A percentile compares a stretch with the other conserved stretches of the same genome.
Evolutionary conservation across 2,113 vertebrate genomes (phyloP).

Genomic region (Tinamus guttatus): DNA sequence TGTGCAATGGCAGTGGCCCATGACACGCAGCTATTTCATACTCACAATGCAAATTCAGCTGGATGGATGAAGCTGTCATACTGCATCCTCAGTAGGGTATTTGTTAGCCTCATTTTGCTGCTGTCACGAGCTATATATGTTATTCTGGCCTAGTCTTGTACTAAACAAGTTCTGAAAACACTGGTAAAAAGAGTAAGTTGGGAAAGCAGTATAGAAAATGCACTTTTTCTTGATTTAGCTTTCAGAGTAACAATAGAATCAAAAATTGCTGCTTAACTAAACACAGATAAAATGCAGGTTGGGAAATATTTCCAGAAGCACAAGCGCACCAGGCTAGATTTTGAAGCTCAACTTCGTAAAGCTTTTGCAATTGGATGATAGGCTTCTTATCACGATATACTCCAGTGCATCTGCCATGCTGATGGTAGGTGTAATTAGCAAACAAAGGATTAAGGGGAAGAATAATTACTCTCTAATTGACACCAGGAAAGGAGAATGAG

Average conservation of each 20-base stretch:
- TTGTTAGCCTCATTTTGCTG: slow-evolving; percentile 84
- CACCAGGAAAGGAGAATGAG: not conserved
- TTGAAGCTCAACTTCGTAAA: not conserved
- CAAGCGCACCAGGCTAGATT: not conserved
- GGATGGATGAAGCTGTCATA: slow-evolving; percentile 73
- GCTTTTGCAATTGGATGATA: rapidly evolving
- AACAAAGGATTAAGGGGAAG: not conserved
- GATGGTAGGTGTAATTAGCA: not conserved
- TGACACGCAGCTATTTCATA: slow-evolving; percentile 55
- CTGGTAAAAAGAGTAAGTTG: not conserved
- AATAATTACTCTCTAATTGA: not conserved
- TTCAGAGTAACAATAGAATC: not conserved
- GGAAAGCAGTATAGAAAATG: not conserved
- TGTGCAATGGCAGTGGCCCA: slow-evolving; percentile 63
- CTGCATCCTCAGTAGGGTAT: slow-evolving; percentile 74
- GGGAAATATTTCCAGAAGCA: not conserved
- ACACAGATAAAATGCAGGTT: rapidly evolving
- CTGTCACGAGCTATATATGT: slow-evolving; percentile 81
- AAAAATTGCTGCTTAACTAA: not conserved
- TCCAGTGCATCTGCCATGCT: not conserved
- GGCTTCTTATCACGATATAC: not conserved
- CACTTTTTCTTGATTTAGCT: not conserved
- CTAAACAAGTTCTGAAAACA: slow-evolving; percentile 1
- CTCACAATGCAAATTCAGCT: slow-evolving; percentile 69
- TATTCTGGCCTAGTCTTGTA: slow-evolving; percentile 51